Percentiles rank a stretch among this genome's conserved stretches.
Evolutionary conservation across 1,140 invertebrate genomes (phyloP).

Genomic region (Nephotettix cincticeps): DNA sequence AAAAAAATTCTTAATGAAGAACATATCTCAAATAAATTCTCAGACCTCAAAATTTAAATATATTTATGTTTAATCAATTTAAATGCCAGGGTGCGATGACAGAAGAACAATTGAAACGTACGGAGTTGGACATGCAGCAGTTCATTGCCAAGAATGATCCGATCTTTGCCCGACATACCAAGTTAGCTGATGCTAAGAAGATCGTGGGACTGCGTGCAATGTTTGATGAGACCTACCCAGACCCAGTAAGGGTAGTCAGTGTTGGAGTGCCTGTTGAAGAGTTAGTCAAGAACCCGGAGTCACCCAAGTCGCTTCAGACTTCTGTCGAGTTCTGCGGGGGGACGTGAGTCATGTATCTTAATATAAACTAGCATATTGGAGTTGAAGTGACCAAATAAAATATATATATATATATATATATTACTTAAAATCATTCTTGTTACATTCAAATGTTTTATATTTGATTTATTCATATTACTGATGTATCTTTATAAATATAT

Average conservation of each 20-base stretch:
- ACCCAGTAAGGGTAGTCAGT: slow-evolving; percentile 95
- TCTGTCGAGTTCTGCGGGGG: slow-evolving; percentile 99
- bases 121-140: slow-evolving; percentile 76
- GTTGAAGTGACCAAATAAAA: too few relatives aligned
- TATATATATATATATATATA: slow-evolving; percentile 10
- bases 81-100: slow-evolving; percentile 69
- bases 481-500: too few relatives aligned
- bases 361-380: too few relatives aligned
- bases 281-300: slow-evolving; percentile 81
- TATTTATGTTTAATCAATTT: too few relatives aligned
- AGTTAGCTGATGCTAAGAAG: slow-evolving; percentile 80
- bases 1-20: too few relatives aligned
- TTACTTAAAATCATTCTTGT: too few relatives aligned
- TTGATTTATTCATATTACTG: too few relatives aligned
- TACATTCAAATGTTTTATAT: too few relatives aligned
- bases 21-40: too few relatives aligned
- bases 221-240: slow-evolving; percentile 98
- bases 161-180: slow-evolving; percentile 91
- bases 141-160: slow-evolving; percentile 77
- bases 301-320: slow-evolving; percentile 72
- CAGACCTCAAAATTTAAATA: too few relatives aligned
- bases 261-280: slow-evolving; percentile 92
- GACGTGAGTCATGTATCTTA: slow-evolving; percentile 60
- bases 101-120: slow-evolving; percentile 78
- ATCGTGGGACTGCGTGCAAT: slow-evolving; percentile 95